Evolutionary conservation across 2,113 vertebrate genomes (phyloP).

Genomic region (Gymnocephalus cernua): DNA sequence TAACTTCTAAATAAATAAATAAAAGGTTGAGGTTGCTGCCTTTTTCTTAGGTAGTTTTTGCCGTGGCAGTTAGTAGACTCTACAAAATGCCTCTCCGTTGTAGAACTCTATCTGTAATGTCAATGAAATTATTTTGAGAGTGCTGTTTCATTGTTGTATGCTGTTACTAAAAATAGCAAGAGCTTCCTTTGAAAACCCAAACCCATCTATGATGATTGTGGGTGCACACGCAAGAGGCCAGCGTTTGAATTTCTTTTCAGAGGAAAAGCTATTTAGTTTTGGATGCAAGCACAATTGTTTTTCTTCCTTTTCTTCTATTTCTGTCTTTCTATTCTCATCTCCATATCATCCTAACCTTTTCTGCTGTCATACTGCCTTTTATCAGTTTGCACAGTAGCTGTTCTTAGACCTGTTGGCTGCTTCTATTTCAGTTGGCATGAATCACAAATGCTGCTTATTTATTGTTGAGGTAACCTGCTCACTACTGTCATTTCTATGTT

Average conservation of each 20-base stretch:
- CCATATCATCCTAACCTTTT: conserved; percentile 34
- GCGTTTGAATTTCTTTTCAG: background rate
- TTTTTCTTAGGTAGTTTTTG: conserved; percentile 12
- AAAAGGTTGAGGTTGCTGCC: background rate
- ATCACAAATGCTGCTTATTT: conserved; percentile 69
- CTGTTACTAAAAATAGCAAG: conserved; percentile 39
- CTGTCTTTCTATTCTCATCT: conserved; percentile 33
- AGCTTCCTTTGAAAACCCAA: conserved; percentile 29
- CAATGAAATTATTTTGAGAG: conserved; percentile 11
- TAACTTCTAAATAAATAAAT: conserved; percentile 4
- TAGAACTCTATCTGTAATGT: conserved; percentile 6
- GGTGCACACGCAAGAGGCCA: background rate
- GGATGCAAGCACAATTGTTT: conserved; percentile 14
- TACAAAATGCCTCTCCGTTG: background rate
- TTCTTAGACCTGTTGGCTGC: conserved; percentile 63
- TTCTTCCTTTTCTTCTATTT: conserved; percentile 58
- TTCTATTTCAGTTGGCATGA: conserved; percentile 72
- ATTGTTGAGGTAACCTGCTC: conserved; percentile 42
- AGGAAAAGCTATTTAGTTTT: conserved; percentile 17
- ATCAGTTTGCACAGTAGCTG: conserved; percentile 58
- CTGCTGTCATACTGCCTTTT: conserved; percentile 57
- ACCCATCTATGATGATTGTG: conserved; percentile 8
- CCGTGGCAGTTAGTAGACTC: background rate
- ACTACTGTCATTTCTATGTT: conserved; percentile 29
- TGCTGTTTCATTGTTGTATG: conserved; percentile 5